Evolutionary conservation across 2,888 invertebrate genomes (phyloP).

Genomic region (Cephus rjabovi): DNA sequence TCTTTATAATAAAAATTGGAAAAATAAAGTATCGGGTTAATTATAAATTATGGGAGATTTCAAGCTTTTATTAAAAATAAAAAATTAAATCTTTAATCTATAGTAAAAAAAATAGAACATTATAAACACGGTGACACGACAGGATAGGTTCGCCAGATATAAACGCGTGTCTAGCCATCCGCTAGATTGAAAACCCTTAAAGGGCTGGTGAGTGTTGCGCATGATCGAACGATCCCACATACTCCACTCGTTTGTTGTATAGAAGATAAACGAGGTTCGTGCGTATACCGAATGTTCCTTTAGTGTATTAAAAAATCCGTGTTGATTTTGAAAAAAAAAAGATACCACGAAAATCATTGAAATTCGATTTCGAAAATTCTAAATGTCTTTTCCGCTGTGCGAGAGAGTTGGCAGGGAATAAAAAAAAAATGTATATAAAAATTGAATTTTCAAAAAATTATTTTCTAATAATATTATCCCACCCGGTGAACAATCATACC

Average conservation of each 20-base stretch:
- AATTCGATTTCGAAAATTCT: neutral
- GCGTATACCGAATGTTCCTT: neutral
- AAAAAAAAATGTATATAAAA: neutral
- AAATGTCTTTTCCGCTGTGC: neutral
- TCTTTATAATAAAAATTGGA: neutral
- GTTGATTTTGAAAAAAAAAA: neutral
- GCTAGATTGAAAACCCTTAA: neutral
- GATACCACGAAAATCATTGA: neutral
- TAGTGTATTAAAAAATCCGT: neutral
- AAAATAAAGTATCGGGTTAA: neutral
- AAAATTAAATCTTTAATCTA: neutral
- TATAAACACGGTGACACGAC: neutral
- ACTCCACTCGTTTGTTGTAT: neutral
- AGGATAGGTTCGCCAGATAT: neutral
- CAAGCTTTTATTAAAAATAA: neutral
- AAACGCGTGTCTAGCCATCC: neutral
- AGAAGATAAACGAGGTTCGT: neutral
- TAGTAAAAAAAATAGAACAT: neutral
- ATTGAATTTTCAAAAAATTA: neutral
- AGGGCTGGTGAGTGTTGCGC: neutral
- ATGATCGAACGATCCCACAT: slow-evolving; percentile 6
- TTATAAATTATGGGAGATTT: neutral
- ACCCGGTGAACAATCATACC: neutral
- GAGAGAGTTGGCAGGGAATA: neutral
- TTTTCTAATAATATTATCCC: neutral